Evolutionary conservation across 2,888 invertebrate species (phyloP), one percentile per base, ranked within the genome.

Genomic region (Hydrotaea cyrtoneurina): DNA sequence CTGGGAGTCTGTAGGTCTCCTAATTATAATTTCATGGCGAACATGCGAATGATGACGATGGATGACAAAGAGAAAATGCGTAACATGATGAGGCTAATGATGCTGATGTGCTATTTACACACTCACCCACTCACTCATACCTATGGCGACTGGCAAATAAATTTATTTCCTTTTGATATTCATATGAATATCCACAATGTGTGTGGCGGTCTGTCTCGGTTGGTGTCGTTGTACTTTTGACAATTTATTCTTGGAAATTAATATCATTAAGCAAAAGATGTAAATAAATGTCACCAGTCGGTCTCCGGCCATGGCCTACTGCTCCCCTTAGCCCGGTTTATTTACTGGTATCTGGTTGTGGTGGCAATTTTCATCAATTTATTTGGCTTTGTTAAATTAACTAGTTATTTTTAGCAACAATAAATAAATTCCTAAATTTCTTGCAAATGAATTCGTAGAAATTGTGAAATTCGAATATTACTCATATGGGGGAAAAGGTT

Each of bases 311-410:
- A 8, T 50, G 0, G 15, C 15, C 1, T 10, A 39, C 39, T 8
- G n/a, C 15, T 50, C n/a, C 7, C n/a, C 1, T 50, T n/a, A 15
- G n/a, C 43, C 43, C 11, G 13, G 13, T 13, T 43, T 43, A 43
- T 43, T 43, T 43, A 43, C 15, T 43, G 43, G 15, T 50, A 15
- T 50, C n/a, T n/a, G n/a, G n/a, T n/a, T n/a, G n/a, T 50, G 13
- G 19, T 57, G 15, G 31, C 55, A 19, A 39, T 57, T 57, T 73
- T 17, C 36, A 73, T 73, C 57, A 57, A 73, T 57, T 19, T 39
- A 73, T 64, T 64, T 50, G n/a, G n/a, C n/a, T 36, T 39, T 17
- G 36, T n/a, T 15, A 39, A 21, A 2, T 31, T 36, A 64, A 17
- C 15, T 59, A 26, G 15, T 43, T 69, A 11, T 21, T 10, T 46